Evolutionary conservation across 2,113 vertebrate genomes (phyloP).

Genomic region (Cololabis saira): DNA sequence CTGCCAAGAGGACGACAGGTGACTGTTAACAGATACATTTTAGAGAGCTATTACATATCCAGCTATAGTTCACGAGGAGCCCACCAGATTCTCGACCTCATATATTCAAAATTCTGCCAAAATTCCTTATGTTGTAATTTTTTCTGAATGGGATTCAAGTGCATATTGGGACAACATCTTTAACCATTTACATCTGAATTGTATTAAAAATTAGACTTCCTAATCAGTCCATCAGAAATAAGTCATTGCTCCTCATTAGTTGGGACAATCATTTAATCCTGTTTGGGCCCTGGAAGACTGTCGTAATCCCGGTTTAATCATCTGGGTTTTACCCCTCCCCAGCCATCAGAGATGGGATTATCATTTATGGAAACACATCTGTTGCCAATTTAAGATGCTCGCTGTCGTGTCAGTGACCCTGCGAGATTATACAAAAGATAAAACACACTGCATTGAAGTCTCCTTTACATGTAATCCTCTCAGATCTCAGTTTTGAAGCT

Average conservation of each 20-base stretch:
- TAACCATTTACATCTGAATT: conserved; percentile 27
- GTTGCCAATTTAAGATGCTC: conserved; percentile 56
- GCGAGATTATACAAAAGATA: conserved; percentile 69
- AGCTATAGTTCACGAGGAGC: too few species aligned
- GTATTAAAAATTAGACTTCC: conserved; percentile 30
- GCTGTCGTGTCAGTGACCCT: conserved; percentile 60
- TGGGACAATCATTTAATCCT: conserved; percentile 67
- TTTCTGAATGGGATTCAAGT: neutral
- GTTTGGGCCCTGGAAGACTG: conserved; percentile 23
- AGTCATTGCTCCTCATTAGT: conserved; percentile 46
- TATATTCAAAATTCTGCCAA: neutral
- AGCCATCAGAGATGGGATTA: conserved; percentile 70
- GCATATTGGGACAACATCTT: neutral
- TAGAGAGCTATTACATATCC: too few species aligned
- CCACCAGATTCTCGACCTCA: neutral
- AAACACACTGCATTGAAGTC: conserved; percentile 57
- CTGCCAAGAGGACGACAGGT: too few species aligned
- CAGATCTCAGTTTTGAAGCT: conserved; percentile 51
- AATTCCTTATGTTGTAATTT: neutral
- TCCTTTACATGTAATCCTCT: conserved; percentile 53
- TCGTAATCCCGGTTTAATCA: conserved; percentile 66
- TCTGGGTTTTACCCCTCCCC: conserved; percentile 52
- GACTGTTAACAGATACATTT: too few species aligned
- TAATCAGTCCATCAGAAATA: conserved; percentile 4
- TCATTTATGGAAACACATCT: conserved; percentile 70